These are phyloP conservation scores for Phalloptychus januarius DNA, from an alignment of 2,797 vertebrate species.

Conservation along the genomic window DNA sequence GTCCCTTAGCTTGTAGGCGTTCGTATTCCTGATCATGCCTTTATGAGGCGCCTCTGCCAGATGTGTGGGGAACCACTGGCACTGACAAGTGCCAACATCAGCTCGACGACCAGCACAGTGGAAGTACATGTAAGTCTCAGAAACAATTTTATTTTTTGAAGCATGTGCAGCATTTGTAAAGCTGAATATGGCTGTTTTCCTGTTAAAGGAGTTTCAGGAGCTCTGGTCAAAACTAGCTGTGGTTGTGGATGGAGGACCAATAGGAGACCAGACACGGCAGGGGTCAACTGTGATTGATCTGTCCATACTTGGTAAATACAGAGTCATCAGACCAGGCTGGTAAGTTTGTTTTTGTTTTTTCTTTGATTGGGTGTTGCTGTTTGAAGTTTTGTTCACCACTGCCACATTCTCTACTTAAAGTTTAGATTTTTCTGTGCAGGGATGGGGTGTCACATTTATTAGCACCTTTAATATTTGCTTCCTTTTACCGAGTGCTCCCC, in stretches of 20 bases:
- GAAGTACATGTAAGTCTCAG: constrained; percentile 79
- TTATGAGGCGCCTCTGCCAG: constrained; percentile 87
- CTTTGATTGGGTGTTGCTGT: neutral
- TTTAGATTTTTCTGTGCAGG: neutral
- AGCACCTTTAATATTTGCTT: neutral
- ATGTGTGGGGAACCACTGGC: constrained; percentile 89
- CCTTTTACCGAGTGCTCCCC: neutral
- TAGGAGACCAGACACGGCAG: constrained; percentile 86
- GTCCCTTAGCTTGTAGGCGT: constrained; percentile 89
- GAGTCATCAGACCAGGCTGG: constrained; percentile 92
- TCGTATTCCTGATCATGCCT: constrained; percentile 89
- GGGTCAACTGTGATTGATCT: constrained; percentile 95
- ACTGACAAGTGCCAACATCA: constrained; percentile 94
- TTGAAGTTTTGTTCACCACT: neutral
- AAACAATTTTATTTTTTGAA: neutral
- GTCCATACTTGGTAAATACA: constrained; percentile 86
- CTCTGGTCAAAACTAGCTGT: constrained; percentile 91
- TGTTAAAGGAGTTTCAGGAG: constrained; percentile 89
- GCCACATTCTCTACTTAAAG: neutral
- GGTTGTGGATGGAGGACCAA: constrained; percentile 90
- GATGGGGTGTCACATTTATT: neutral
- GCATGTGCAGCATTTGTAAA: neutral
- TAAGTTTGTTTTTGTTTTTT: constrained; percentile 61
- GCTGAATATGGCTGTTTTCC: constrained; percentile 5
- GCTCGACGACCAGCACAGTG: constrained; percentile 87